A percentile compares a stretch with the other conserved stretches of the same genome.
Conservation (phyloP, 2,888 invertebrate species). For the Candidula unifasciata region DNA sequence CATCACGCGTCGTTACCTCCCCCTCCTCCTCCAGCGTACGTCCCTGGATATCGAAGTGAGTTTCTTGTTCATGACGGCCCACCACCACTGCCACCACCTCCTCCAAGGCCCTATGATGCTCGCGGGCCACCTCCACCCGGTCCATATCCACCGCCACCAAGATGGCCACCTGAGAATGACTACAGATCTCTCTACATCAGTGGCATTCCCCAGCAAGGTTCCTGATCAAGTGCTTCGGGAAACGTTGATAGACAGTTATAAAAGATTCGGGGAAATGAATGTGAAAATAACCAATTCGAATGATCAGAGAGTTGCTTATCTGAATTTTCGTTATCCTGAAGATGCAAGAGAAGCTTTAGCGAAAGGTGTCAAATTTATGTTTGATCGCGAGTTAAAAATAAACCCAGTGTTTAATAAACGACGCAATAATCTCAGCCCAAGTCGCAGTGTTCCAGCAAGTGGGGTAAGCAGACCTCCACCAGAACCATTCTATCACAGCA, state of each 20-base stretch:
- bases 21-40: slow-evolving; percentile 50
- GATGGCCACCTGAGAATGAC: slow-evolving; percentile 77
- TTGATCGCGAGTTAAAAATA: slow-evolving; percentile 94
- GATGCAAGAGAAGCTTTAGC: slow-evolving; percentile 89
- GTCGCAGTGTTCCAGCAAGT: background rate
- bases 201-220: slow-evolving; percentile 93
- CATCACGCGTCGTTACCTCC: no score
- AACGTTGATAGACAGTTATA: slow-evolving; percentile 93
- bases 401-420: slow-evolving; percentile 85
- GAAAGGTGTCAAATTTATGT: slow-evolving; percentile 92
- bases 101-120: slow-evolving; percentile 46
- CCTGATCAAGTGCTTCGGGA: slow-evolving; percentile 95
- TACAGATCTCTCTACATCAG: slow-evolving; percentile 96
- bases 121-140: slow-evolving; percentile 38
- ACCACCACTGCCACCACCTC: slow-evolving; percentile 50
- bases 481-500: slow-evolving; percentile 40
- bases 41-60: slow-evolving; percentile 50
- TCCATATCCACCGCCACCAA: slow-evolving; percentile 57
- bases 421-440: slow-evolving; percentile 60
- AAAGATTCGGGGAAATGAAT: slow-evolving; percentile 95
- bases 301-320: slow-evolving; percentile 91
- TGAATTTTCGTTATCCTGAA: slow-evolving; percentile 94
- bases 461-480: slow-evolving; percentile 34
- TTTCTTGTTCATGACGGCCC: slow-evolving; percentile 55
- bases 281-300: slow-evolving; percentile 92